Evolutionary conservation across 2,888 invertebrate genomes (phyloP).

Genomic region (Hermaeophaga mercurialis): DNA sequence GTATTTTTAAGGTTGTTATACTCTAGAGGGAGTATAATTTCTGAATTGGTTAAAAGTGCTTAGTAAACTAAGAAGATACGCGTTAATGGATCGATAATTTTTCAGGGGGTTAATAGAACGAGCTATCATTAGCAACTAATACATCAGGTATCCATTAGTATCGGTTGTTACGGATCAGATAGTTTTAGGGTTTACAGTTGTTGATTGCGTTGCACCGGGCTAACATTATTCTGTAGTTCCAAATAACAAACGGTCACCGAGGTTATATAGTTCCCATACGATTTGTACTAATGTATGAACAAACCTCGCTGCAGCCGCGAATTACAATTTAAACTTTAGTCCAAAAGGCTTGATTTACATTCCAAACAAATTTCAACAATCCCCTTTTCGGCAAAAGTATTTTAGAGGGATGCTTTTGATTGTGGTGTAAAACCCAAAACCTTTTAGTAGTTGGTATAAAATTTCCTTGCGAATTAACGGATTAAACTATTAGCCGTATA

Average conservation of each 20-base stretch:
- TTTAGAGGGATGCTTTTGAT: background rate
- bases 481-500: slow-evolving; percentile 1
- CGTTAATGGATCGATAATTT: no score
- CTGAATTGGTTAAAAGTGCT: no score
- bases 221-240: background rate
- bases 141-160: no score
- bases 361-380: slow-evolving; percentile 1
- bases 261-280: slow-evolving; percentile 25
- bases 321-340: slow-evolving; percentile 33
- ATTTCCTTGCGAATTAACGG: background rate
- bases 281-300: slow-evolving; percentile 35
- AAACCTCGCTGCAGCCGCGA: slow-evolving; percentile 26
- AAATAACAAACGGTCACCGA: background rate
- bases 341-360: slow-evolving; percentile 1
- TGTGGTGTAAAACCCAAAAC: background rate
- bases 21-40: no score
- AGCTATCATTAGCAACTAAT: no score
- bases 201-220: background rate
- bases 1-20: no score
- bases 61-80: no score
- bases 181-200: no score
- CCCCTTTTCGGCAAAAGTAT: background rate
- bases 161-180: no score
- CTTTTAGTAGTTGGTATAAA: background rate
- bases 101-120: no score